Evolutionary conservation across 37 sponge, comb jelly and placozoan genomes (phyloP).

Genomic region (Bolinopsis microptera): DNA sequence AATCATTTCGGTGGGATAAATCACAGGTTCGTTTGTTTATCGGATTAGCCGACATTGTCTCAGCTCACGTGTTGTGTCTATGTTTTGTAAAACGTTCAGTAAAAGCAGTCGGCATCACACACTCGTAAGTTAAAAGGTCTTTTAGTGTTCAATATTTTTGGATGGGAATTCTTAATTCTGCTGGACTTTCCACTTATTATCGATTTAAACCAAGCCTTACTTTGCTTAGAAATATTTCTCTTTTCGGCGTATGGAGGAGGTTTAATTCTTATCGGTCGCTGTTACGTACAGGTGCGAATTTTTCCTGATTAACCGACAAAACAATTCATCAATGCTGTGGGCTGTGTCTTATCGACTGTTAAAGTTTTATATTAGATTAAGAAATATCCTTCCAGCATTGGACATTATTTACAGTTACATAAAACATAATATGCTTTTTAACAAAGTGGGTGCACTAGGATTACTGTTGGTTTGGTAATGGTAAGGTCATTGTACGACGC

Average conservation of each 20-base stretch:
- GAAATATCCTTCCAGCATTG: not conserved
- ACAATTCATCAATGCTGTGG: not conserved
- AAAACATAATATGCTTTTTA: not conserved
- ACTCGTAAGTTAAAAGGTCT: not conserved
- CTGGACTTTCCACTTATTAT: too few species aligned
- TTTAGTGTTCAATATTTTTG: too few species aligned
- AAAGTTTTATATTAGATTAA: not conserved
- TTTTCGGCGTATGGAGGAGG: not conserved
- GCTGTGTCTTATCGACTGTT: not conserved
- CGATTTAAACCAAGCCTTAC: too few species aligned
- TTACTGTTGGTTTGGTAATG: too few species aligned
- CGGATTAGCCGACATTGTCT: too few species aligned
- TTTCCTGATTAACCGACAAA: not conserved
- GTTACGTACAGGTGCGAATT: not conserved
- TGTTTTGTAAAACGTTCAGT: slow-evolving; percentile 55
- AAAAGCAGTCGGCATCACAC: not conserved
- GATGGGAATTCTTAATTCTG: too few species aligned
- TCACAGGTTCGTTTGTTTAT: too few species aligned
- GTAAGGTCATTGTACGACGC: too few species aligned
- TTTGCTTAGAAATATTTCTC: too few species aligned
- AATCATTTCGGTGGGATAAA: not conserved
- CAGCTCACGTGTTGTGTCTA: not conserved
- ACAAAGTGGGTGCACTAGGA: too few species aligned
- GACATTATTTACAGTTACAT: not conserved
- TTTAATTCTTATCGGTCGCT: not conserved